Evolutionary conservation across 2,113 vertebrate genomes (phyloP).

Genomic region (Etheostoma spectabile): DNA sequence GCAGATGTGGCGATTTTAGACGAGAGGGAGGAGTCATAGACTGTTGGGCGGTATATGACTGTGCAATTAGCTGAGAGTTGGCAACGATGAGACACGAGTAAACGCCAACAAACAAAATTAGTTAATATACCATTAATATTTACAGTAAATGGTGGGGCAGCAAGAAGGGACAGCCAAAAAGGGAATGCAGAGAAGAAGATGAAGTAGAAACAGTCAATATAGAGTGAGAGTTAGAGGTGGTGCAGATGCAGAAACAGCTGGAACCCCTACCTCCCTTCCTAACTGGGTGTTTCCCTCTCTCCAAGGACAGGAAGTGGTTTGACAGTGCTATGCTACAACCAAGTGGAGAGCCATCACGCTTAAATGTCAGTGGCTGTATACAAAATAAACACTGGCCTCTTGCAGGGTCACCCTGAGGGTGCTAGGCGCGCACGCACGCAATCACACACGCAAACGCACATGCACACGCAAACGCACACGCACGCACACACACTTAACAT

Average conservation of each 20-base stretch:
- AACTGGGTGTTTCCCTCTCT: slow-evolving; percentile 53
- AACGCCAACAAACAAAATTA: no score
- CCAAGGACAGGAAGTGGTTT: slow-evolving; percentile 71
- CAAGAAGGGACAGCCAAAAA: slow-evolving; percentile 9
- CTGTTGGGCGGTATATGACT: no score
- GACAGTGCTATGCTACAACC: slow-evolving; percentile 60
- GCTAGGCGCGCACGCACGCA: slow-evolving; percentile 11
- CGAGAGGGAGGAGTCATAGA: no score
- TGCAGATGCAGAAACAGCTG: slow-evolving; percentile 61
- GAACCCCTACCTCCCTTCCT: slow-evolving; percentile 46
- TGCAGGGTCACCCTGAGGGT: slow-evolving; percentile 63
- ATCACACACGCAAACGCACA: slow-evolving; percentile 13
- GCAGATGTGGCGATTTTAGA: no score
- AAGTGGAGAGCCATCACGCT: slow-evolving; percentile 60
- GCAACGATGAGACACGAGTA: no score
- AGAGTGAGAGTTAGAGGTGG: slow-evolving; percentile 7
- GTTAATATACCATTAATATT: no score
- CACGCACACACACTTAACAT: not conserved
- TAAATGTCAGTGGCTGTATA: slow-evolving; percentile 79
- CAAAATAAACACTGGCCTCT: slow-evolving; percentile 77
- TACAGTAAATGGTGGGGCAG: not conserved
- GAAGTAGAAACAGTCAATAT: slow-evolving; percentile 3
- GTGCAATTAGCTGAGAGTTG: no score
- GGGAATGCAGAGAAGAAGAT: not conserved
- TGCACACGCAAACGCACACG: not conserved